Base-by-base conservation (phyloP, 2,888 invertebrate species). In the Panopea generosa region DNA sequence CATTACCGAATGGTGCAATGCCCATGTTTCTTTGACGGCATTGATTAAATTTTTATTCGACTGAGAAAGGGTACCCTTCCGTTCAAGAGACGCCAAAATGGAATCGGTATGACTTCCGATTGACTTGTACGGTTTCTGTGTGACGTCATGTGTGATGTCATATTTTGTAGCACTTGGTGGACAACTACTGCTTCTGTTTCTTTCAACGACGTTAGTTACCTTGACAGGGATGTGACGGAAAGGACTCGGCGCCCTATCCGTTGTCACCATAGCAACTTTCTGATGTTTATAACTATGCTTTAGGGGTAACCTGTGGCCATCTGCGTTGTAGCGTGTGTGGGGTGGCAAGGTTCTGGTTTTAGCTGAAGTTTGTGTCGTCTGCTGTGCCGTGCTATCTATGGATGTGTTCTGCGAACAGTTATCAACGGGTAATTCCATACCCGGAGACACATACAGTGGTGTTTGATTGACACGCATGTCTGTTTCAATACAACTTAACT, bases 221-320 rank as follows among this genome's bases (percentile, higher is more conserved):
- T 14, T 6, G 4, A 24, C 27, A 7, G 2, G 27, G 1, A 16
- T 11, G 22, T 22, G 9, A 3, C 29, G 26, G 18, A 24, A 43
- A 11, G 33, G 18, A 9, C 62, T 55, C n/a, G 38, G 24, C 11
- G 57, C 47, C 27, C 70, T 49, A 11, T 70, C 70, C 18, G 11
- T 14, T n/a, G 50, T 18, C 18, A 40, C 3, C 11, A 20, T 16
- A 11, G 24, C 38, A 9, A 29, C 29, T 3, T 22, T 18, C 40
- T 60, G 59, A 16, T 77, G 72, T 52, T 77, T 77, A 45, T 77
- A 77, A 14, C 77, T 72, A 18, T 77, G 77, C 43, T 77, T 77
- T 2, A 77, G 50, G 3, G 77, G 77, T 53, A 77, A 69, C 63
- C 77, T 45, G 26, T 72, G 77, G 22, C 77, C 68, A 49, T 53